A percentile compares a stretch with the other conserved stretches of the same genome.
phyloP scores from a whole-genome alignment of 2,797 vertebrate genomes.

The Anguilla marmorata region DNA sequence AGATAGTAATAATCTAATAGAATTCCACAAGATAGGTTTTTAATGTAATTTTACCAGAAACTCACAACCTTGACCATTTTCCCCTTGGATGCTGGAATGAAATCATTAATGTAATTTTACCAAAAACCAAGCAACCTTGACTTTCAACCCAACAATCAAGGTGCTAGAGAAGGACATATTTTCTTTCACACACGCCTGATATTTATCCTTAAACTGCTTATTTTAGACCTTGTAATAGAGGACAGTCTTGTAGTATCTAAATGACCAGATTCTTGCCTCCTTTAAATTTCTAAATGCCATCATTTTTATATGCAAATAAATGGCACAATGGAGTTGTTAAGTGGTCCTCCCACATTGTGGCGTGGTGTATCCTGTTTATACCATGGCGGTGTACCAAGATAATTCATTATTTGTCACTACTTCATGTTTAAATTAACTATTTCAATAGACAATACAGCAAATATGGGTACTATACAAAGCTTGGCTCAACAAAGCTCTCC shows the following conservation, averaged over 20 bases:
- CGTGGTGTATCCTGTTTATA: too few relatives aligned
- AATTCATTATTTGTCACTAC: too few relatives aligned
- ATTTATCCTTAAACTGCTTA: neutral
- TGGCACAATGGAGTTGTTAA: too few relatives aligned
- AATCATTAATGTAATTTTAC: neutral
- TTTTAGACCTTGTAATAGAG: neutral
- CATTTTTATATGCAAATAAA: too few relatives aligned
- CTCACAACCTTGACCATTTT: slow-evolving; percentile 24
- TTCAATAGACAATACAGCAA: too few relatives aligned
- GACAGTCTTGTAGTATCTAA: neutral
- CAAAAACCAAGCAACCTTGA: neutral
- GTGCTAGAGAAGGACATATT: neutral
- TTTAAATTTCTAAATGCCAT: too few relatives aligned
- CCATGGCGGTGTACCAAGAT: too few relatives aligned
- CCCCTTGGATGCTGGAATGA: slow-evolving; percentile 12
- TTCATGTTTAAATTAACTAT: too few relatives aligned
- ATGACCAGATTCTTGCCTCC: too few relatives aligned
- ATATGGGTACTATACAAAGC: too few relatives aligned
- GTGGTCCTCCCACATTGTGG: too few relatives aligned
- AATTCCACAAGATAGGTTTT: slow-evolving; percentile 8
- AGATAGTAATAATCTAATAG: slow-evolving; percentile 22
- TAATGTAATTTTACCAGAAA: slow-evolving; percentile 25
- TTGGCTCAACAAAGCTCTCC: too few relatives aligned
- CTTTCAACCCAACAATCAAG: slow-evolving; percentile 2
- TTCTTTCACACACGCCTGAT: neutral